Percentiles rank a stretch among this genome's conserved stretches.
These are phyloP conservation scores for Arctia plantaginis DNA, from an alignment of 2,888 invertebrate species.

Conservation along the genomic window DNA sequence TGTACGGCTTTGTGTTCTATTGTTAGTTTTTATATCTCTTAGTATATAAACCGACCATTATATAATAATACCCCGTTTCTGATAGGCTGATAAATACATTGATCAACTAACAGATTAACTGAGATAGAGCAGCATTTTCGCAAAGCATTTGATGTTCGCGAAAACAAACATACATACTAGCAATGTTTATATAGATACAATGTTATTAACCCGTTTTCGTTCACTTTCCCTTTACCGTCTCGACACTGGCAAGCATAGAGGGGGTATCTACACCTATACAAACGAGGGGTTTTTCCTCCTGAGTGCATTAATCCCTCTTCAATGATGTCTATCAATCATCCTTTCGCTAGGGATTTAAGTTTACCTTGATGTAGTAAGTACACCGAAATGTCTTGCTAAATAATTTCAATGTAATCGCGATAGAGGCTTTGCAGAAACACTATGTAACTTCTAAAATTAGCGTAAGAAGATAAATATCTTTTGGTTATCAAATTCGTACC, in stretches of 20 bases:
- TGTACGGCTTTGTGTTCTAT: slow-evolving; percentile 8
- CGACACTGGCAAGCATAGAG: slow-evolving; percentile 26
- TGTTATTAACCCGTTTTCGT: slow-evolving; percentile 12
- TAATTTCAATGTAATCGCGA: background rate
- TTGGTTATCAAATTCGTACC: too few relatives aligned
- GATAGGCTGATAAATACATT: too few relatives aligned
- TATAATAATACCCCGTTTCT: background rate
- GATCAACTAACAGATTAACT: too few relatives aligned
- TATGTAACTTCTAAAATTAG: background rate
- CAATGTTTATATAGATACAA: background rate
- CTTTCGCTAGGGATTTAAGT: slow-evolving; percentile 36
- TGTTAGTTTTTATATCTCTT: background rate
- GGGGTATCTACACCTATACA: slow-evolving; percentile 44
- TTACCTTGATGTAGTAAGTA: background rate
- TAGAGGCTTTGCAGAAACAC: background rate
- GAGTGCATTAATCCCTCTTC: slow-evolving; percentile 60
- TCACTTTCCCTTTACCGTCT: slow-evolving; percentile 22
- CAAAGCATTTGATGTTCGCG: background rate
- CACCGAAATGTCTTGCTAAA: background rate
- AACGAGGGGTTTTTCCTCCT: slow-evolving; percentile 56
- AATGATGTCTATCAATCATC: slow-evolving; percentile 58
- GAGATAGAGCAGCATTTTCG: too few relatives aligned
- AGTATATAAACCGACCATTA: background rate
- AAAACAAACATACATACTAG: background rate
- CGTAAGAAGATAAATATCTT: background rate